Conservation (phyloP, 2,113 vertebrate species). For the Apeltes quadracus region DNA sequence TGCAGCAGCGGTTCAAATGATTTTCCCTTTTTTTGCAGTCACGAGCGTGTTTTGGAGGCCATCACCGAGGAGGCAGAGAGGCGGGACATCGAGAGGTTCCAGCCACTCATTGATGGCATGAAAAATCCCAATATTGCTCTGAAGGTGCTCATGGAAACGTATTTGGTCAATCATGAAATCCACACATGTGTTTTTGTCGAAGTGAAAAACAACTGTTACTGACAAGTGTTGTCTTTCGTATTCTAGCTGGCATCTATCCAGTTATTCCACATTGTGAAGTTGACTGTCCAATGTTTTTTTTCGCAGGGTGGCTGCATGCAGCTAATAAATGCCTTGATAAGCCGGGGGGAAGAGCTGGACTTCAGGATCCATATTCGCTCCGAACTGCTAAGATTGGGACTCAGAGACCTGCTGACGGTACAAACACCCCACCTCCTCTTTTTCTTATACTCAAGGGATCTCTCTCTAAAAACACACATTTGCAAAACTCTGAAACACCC, state of each 20-base stretch:
- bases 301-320: constrained; percentile 87
- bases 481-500: constrained; percentile 13
- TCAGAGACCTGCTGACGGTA: constrained; percentile 84
- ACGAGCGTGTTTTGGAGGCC: constrained; percentile 88
- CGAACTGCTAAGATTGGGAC: constrained; percentile 86
- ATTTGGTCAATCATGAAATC: neutral
- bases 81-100: constrained; percentile 87
- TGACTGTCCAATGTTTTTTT: constrained; percentile 34
- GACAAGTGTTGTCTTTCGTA: neutral
- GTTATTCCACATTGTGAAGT: constrained; percentile 2
- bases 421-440: constrained; percentile 11
- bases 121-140: constrained; percentile 81
- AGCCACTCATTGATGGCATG: constrained; percentile 86
- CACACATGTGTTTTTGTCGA: neutral
- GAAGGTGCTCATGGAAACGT: constrained; percentile 74
- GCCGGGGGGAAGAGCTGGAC: constrained; percentile 87
- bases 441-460: constrained; percentile 13
- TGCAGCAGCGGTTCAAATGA: neutral
- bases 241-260: neutral
- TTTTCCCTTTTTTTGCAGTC: constrained; percentile 63
- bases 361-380: constrained; percentile 92
- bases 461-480: constrained; percentile 25
- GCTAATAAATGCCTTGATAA: constrained; percentile 89
- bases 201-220: neutral
- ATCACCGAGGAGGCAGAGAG: constrained; percentile 88